Percentiles rank a stretch among this genome's conserved stretches.
These are phyloP conservation scores for Danio rerio DNA, from an alignment of 2,113 vertebrate genomes.

Conservation along the genomic window DNA sequence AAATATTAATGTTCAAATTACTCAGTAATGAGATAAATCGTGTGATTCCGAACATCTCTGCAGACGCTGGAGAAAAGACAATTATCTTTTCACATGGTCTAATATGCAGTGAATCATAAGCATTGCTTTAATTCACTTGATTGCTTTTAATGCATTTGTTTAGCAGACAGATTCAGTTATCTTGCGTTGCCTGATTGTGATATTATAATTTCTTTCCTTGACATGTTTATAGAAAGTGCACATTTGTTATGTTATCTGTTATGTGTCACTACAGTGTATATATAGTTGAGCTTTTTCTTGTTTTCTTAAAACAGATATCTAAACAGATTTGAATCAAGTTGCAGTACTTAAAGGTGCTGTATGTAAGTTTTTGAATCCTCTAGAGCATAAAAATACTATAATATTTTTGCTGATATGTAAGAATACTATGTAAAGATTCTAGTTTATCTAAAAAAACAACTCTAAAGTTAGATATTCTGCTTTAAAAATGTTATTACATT, in stretches of 20 bases:
- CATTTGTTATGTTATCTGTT: background rate
- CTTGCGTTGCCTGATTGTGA: background rate
- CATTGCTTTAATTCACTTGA: constrained; percentile 7
- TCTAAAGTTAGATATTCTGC: no score
- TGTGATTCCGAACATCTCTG: constrained; percentile 53
- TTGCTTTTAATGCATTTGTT: constrained; percentile 19
- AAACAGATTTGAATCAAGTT: no score
- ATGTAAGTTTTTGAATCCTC: no score
- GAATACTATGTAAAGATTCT: no score
- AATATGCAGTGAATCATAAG: constrained; percentile 20
- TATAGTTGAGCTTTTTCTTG: no score
- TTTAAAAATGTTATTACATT: no score
- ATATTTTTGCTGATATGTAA: no score
- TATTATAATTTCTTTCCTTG: background rate
- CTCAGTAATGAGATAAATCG: constrained; percentile 67
- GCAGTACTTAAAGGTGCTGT: no score
- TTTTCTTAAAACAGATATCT: no score
- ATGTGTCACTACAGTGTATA: no score
- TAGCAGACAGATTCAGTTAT: background rate
- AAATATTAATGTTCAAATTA: constrained; percentile 71
- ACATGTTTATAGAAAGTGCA: background rate
- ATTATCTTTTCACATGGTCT: constrained; percentile 11
- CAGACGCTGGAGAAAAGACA: constrained; percentile 52
- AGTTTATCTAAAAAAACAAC: no score
- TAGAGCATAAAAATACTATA: no score